Evolutionary conservation across 1,140 invertebrate species (phyloP), one percentile per base, ranked within the genome.

Genomic region (Metopolophium dirhodum): DNA sequence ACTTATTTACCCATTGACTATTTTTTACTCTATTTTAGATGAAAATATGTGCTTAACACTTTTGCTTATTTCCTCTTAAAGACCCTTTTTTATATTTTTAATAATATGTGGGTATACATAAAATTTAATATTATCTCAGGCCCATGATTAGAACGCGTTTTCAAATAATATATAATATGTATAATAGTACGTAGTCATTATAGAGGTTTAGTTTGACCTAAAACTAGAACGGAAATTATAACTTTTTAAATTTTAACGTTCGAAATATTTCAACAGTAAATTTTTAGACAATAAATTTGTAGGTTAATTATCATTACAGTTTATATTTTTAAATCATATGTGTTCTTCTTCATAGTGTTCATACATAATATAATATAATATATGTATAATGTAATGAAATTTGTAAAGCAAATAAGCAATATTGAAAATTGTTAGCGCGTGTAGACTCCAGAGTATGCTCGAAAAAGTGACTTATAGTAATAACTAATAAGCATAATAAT

Each of bases 211-310:
- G 51, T 54, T 7, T 77, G 30, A 77, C 61, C 61, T n/a, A 77
- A n/a, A 77, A 77, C 61, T n/a, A 77, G 61, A 77, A 77, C 61
- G n/a, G 61, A 77, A 77, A 77, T 77, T 77, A 8, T 77, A 77
- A 77, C 14, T 77, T 77, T 30, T 77, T 77, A n/a, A 18, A n/a
- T 77, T 77, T 77, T 7, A 18, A 77, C 7, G 6, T 68, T 68
- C 9, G 30, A 30, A 68, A 68, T 77, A 77, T n/a, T 18, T 77
- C 7, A 77, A 77, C 14, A 77, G 61, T n/a, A 18, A n/a, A 77
- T 77, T n/a, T 77, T 26, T 61, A 61, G 57, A 61, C 57, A 8
- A 61, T 8, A 61, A 8, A 57, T 61, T 11, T 61, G 37, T 37
- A 14, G 14, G 14, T 49, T 47, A 11, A 49, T 54, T 35, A 14